Conservation (phyloP, 2,113 vertebrate genomes). For the Vidua macroura region DNA sequence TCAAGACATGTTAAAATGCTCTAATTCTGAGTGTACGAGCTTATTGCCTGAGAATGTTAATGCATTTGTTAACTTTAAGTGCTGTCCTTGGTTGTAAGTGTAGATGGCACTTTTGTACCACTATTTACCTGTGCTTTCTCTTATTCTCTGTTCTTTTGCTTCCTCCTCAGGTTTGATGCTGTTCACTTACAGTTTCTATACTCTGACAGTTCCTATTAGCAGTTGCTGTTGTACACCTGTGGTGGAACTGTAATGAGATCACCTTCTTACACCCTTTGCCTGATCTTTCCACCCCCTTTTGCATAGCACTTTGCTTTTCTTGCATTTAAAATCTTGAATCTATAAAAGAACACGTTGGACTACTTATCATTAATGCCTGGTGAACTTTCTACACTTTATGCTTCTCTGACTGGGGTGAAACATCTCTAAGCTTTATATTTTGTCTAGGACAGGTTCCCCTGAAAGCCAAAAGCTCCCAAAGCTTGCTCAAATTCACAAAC, state of each 20-base stretch:
- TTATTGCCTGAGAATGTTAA: neutral
- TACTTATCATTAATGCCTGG: neutral
- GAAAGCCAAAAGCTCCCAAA: neutral
- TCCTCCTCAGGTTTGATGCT: neutral
- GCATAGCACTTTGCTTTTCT: neutral
- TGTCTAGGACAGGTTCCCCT: neutral
- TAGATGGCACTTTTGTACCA: slow-evolving; percentile 61
- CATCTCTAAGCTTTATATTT: neutral
- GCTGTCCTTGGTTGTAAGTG: slow-evolving; percentile 53
- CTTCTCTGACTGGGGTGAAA: neutral
- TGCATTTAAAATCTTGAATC: neutral
- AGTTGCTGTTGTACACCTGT: neutral
- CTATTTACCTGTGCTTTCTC: slow-evolving; percentile 25
- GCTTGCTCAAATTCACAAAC: neutral
- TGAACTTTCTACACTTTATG: neutral
- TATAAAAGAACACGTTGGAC: neutral
- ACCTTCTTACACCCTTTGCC: neutral
- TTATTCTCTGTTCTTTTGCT: neutral
- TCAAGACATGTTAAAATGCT: slow-evolving; percentile 28
- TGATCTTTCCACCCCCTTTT: neutral
- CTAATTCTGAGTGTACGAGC: neutral
- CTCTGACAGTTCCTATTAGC: neutral
- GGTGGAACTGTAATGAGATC: neutral
- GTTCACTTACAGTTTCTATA: neutral
- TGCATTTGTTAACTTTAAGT: slow-evolving; percentile 3